Conservation (phyloP, 2,113 vertebrate species). For the Thunnus thynnus region DNA sequence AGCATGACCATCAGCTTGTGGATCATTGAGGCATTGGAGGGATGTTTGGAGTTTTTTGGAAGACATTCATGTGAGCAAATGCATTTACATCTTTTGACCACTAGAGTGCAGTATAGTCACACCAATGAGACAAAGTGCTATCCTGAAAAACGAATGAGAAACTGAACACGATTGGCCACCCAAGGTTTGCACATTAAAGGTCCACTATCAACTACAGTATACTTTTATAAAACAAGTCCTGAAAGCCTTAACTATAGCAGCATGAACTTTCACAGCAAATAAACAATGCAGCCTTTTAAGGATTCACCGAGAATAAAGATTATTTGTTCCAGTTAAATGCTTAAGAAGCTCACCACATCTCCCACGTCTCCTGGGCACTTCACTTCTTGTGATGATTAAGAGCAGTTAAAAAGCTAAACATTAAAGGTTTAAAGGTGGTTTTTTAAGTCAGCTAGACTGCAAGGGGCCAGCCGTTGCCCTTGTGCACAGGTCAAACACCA, state of each 20-base stretch:
- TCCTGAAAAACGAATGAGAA: not conserved
- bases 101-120: slow-evolving; percentile 45
- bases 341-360: not conserved
- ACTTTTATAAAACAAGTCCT: not conserved
- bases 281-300: not conserved
- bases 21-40: no score
- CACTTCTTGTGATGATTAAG: slow-evolving; percentile 28
- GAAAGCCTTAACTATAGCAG: not conserved
- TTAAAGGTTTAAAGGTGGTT: not conserved
- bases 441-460: slow-evolving; percentile 24
- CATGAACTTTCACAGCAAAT: not conserved
- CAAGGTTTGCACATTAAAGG: not conserved
- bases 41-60: no score
- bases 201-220: not conserved
- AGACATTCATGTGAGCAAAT: no score
- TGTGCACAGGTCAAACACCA: slow-evolving; percentile 38
- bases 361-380: not conserved
- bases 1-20: no score
- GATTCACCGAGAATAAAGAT: not conserved
- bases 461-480: slow-evolving; percentile 22
- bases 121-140: not conserved
- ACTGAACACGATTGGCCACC: not conserved
- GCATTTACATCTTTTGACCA: slow-evolving; percentile 14
- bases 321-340: not conserved
- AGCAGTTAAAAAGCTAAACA: slow-evolving; percentile 7